These are phyloP conservation scores for Sparidentex hasta DNA, from an alignment of 2,797 vertebrate species.

Conservation along the genomic window DNA sequence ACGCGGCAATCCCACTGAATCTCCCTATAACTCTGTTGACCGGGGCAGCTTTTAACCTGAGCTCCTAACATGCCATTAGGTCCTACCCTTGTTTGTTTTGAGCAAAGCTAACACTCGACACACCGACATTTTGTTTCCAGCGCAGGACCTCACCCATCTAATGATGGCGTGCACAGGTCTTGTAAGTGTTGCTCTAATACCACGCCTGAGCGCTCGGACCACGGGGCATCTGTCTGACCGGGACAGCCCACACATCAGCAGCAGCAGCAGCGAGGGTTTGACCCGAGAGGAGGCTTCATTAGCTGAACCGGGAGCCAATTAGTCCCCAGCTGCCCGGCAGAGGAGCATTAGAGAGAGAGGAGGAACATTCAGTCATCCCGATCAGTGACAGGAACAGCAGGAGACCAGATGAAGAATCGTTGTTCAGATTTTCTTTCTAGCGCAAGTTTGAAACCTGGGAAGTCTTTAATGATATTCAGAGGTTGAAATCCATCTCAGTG, in stretches of 20 bases:
- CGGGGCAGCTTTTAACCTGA: conserved; percentile 60
- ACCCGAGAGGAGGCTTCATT: conserved; percentile 74
- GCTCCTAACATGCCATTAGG: conserved; percentile 62
- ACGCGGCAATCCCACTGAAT: conserved; percentile 29
- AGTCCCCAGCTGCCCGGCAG: conserved; percentile 66
- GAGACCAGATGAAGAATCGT: conserved; percentile 42
- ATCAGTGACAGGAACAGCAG: conserved; percentile 55
- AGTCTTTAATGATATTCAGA: conserved; percentile 8
- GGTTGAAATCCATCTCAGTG: conserved; percentile 15
- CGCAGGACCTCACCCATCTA: conserved; percentile 51
- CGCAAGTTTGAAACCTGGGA: conserved; percentile 5
- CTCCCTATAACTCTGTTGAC: conserved; percentile 39
- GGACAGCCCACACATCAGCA: conserved; percentile 60
- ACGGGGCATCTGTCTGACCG: conserved; percentile 35
- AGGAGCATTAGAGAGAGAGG: conserved; percentile 47
- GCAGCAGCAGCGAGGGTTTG: conserved; percentile 67
- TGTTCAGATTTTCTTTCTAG: not conserved
- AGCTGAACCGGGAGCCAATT: conserved; percentile 70
- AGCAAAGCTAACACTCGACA: conserved; percentile 40
- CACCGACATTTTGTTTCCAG: conserved; percentile 44
- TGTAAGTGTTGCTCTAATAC: conserved; percentile 23
- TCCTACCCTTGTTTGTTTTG: conserved; percentile 65
- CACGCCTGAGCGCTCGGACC: conserved; percentile 19
- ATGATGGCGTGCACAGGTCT: conserved; percentile 28
- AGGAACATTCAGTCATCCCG: conserved; percentile 56